These are phyloP conservation scores for Silurus lanzhouensis DNA, from an alignment of 2,797 vertebrate species.

Conservation along the genomic window DNA sequence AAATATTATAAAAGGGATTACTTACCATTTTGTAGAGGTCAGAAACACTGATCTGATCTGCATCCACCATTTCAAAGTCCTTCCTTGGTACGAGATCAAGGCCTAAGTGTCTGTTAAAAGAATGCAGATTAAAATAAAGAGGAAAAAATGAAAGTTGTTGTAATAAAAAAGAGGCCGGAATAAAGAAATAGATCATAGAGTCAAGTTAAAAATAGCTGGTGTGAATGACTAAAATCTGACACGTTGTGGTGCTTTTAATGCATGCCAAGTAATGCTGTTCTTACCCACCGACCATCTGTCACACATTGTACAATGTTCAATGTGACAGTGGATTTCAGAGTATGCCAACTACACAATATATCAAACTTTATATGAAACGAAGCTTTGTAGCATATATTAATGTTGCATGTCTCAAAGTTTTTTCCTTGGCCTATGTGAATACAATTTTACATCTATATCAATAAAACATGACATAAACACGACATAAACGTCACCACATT, in stretches of 20 bases:
- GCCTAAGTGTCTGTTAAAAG: slow-evolving; percentile 85
- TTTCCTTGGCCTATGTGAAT: neutral
- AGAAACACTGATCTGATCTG: slow-evolving; percentile 96
- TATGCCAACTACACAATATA: neutral
- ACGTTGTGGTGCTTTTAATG: neutral
- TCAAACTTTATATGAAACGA: neutral
- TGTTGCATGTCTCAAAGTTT: neutral
- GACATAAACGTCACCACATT: neutral
- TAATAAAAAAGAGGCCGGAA: neutral
- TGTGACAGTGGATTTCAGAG: neutral
- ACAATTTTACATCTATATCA: neutral
- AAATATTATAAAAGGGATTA: slow-evolving; percentile 7
- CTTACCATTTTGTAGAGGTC: slow-evolving; percentile 99
- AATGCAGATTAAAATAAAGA: neutral
- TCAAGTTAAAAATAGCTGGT: slow-evolving; percentile 37
- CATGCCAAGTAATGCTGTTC: slow-evolving; percentile 16
- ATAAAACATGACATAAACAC: no score
- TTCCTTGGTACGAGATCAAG: slow-evolving; percentile 97
- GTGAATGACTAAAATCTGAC: slow-evolving; percentile 1
- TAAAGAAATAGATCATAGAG: neutral
- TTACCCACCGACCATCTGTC: slow-evolving; percentile 9
- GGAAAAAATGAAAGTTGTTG: neutral
- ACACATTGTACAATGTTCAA: neutral
- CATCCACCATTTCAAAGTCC: slow-evolving; percentile 98
- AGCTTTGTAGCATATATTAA: neutral